Evolutionary conservation across 1,140 invertebrate species (phyloP).

Genomic region (Samia ricini): DNA sequence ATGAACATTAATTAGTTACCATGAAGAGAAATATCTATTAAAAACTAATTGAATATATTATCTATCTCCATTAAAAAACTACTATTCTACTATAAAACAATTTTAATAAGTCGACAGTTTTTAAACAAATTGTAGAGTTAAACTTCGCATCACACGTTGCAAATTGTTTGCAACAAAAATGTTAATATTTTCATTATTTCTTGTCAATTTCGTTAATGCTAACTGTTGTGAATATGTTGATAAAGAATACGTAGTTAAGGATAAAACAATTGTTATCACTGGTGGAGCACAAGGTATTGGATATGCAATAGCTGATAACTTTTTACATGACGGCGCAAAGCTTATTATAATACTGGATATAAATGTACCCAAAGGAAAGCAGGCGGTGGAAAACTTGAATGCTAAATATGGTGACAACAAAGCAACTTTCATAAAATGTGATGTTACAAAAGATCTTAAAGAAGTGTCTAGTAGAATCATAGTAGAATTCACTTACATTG

Average conservation of each 20-base stretch:
- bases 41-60: no score
- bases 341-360: slow-evolving; percentile 61
- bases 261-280: slow-evolving; percentile 41
- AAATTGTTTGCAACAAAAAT: no score
- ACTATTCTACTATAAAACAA: no score
- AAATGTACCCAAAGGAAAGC: slow-evolving; percentile 40
- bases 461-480: slow-evolving; percentile 56
- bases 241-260: no score
- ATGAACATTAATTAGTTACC: no score
- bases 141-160: no score
- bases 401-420: slow-evolving; percentile 66
- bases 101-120: no score
- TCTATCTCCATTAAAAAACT: no score
- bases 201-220: no score
- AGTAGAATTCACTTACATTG: slow-evolving; percentile 66
- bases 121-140: no score
- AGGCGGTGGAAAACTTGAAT: slow-evolving; percentile 54
- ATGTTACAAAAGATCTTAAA: slow-evolving; percentile 60
- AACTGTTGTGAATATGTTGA: not conserved
- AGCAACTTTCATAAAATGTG: slow-evolving; percentile 70
- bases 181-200: no score
- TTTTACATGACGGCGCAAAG: slow-evolving; percentile 40
- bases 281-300: slow-evolving; percentile 65
- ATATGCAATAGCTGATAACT: slow-evolving; percentile 41
- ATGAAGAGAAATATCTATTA: no score